Conservation (phyloP, 2,797 vertebrate species). For the Arnoldichthys spilopterus region DNA sequence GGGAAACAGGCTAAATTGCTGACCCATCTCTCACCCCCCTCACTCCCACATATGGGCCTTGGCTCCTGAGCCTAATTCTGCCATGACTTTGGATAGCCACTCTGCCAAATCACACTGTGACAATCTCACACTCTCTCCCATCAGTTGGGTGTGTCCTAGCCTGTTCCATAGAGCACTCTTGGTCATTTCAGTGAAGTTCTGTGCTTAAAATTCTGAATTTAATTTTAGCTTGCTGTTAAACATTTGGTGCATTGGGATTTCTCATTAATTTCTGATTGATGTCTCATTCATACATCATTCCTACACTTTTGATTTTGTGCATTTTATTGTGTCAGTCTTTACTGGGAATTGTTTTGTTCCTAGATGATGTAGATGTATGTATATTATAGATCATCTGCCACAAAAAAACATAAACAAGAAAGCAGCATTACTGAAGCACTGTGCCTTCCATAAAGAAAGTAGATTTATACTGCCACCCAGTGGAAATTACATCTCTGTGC, state of each 20-base stretch:
- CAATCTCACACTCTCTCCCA: constrained; percentile 37
- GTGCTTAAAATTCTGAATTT: background rate
- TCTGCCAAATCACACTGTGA: constrained; percentile 54
- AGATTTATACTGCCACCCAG: constrained; percentile 48
- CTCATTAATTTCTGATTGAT: too few species aligned
- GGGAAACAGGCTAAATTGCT: constrained; percentile 54
- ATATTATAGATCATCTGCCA: constrained; percentile 31
- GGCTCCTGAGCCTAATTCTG: constrained; percentile 39
- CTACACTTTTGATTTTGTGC: background rate
- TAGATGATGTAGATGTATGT: constrained; percentile 10
- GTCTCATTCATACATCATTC: too few species aligned
- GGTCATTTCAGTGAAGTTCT: background rate
- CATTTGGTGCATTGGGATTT: background rate
- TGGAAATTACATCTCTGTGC: constrained; percentile 25
- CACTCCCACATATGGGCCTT: constrained; percentile 52
- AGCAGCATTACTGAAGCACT: background rate
- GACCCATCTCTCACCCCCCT: constrained; percentile 52
- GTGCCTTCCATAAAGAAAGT: constrained; percentile 1
- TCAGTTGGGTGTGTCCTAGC: constrained; percentile 33
- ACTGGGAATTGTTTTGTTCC: background rate
- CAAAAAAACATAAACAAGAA: too few species aligned
- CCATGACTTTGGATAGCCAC: constrained; percentile 42
- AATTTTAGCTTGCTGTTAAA: background rate
- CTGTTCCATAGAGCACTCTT: constrained; percentile 8
- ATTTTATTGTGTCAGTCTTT: background rate